phyloP scores from a whole-genome alignment of 2,888 invertebrate species.

The Aethes cnicana region DNA sequence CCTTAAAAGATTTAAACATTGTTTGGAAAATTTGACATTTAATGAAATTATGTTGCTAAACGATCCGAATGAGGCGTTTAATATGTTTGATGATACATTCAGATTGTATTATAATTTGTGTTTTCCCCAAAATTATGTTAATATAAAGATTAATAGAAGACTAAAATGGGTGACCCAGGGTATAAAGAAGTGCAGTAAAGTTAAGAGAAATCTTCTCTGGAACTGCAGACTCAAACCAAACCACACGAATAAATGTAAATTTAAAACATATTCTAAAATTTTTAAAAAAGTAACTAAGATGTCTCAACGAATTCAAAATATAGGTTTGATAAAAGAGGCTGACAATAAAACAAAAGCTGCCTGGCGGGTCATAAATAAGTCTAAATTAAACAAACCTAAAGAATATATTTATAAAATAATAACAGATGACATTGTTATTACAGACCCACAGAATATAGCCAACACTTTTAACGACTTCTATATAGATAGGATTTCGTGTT shows the following conservation, averaged over 20 bases:
- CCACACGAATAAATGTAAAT: neutral
- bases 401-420: neutral
- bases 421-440: neutral
- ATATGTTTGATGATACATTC: no score
- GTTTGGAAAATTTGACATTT: neutral
- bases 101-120: no score
- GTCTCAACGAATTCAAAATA: conserved; percentile 1
- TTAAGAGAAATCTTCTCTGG: neutral
- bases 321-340: neutral
- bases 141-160: no score
- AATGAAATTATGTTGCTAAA: neutral
- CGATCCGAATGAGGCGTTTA: no score
- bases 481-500: neutral
- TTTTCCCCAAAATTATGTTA: no score
- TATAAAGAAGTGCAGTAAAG: conserved; percentile 6
- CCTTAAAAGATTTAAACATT: neutral
- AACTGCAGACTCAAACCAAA: neutral
- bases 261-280: conserved; percentile 1
- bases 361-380: conserved; percentile 4
- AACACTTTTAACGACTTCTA: conserved; percentile 5
- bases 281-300: conserved; percentile 1
- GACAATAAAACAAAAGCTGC: neutral
- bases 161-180: neutral
- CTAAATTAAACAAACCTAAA: neutral
- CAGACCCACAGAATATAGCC: neutral